Conservation (phyloP, 2,113 vertebrate genomes). For the Chloebia gouldiae region DNA sequence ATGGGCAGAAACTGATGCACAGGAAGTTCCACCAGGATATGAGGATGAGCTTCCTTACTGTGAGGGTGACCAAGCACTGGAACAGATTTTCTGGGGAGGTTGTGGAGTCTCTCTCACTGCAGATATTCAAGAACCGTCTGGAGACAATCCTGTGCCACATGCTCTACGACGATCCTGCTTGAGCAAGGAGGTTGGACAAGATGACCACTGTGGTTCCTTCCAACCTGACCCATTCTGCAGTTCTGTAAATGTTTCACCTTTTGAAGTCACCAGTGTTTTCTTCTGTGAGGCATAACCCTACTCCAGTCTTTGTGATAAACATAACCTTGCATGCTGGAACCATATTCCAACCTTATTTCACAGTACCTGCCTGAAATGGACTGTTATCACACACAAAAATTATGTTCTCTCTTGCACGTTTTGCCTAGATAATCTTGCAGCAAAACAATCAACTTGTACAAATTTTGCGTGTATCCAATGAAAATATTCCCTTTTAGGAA, state of each 20-base stretch:
- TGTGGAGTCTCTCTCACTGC: background rate
- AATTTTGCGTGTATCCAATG: background rate
- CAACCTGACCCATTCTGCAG: background rate
- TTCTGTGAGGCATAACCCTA: background rate
- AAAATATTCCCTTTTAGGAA: background rate
- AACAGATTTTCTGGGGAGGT: accelerated
- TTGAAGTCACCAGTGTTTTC: background rate
- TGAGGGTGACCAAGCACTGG: accelerated
- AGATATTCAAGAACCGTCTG: background rate
- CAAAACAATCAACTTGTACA: background rate
- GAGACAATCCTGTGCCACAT: accelerated
- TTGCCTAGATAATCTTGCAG: background rate
- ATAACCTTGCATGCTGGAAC: background rate
- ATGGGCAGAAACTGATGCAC: background rate
- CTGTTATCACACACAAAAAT: background rate
- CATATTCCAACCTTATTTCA: background rate
- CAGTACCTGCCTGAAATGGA: background rate
- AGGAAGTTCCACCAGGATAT: background rate
- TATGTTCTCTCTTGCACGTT: background rate
- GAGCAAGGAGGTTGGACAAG: background rate
- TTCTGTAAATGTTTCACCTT: background rate
- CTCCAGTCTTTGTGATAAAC: background rate
- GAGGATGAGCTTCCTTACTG: background rate
- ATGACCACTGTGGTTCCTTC: background rate
- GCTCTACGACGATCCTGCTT: background rate